Conservation (phyloP, 1,140 invertebrate species). For the Pentalonia nigronervosa region DNA sequence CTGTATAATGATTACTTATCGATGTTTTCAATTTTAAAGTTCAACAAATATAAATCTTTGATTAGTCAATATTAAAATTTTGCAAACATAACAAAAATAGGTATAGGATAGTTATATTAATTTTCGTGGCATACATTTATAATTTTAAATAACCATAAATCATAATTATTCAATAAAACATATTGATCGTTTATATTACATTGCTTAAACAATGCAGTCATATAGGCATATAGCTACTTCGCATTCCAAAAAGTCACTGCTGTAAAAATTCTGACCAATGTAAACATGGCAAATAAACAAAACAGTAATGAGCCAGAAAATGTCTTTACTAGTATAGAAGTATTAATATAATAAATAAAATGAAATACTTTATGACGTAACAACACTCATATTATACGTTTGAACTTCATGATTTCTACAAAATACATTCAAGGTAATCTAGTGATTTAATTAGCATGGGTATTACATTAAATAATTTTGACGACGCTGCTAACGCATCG, state of each 20-base stretch:
- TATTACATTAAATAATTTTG: not conserved
- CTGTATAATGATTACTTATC: not conserved
- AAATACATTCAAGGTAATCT: not conserved
- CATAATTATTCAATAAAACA: not conserved
- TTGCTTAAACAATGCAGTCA: not conserved
- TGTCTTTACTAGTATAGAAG: not conserved
- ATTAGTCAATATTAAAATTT: not conserved
- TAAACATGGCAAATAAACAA: not conserved
- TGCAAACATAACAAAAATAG: not conserved
- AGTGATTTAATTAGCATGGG: conserved; percentile 15
- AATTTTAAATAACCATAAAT: not conserved
- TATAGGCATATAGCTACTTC: not conserved
- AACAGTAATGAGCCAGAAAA: not conserved
- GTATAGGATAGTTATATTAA: not conserved
- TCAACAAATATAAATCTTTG: not conserved
- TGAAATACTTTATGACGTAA: not conserved
- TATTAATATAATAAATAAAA: not conserved
- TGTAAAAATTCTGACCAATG: not conserved
- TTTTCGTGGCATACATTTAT: not conserved
- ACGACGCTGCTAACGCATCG: not conserved
- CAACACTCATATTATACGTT: not conserved
- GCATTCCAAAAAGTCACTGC: not conserved
- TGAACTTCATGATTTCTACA: not conserved
- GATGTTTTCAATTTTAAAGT: not conserved
- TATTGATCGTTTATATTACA: not conserved